Conservation (phyloP, 2,113 vertebrate species). For the Vimba vimba region DNA sequence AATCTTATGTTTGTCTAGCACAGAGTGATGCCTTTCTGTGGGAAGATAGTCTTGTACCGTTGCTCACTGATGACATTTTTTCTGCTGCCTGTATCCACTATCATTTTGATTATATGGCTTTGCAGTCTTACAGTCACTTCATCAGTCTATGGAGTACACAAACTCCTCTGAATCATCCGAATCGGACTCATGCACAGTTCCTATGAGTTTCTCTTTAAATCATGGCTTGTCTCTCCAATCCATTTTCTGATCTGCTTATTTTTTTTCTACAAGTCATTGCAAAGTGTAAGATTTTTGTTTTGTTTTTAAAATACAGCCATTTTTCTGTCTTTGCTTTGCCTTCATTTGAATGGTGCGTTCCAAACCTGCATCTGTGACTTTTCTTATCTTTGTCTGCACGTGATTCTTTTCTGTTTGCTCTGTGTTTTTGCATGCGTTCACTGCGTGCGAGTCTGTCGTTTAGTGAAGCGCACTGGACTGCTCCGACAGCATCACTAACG, state of each 20-base stretch:
- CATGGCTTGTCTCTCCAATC: background rate
- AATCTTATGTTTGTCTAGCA: too few relatives aligned
- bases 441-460: background rate
- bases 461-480: background rate
- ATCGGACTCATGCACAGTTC: background rate
- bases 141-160: background rate
- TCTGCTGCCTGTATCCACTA: background rate
- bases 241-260: background rate
- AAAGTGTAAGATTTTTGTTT: background rate
- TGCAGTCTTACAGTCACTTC: background rate
- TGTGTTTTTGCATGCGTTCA: background rate
- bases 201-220: background rate
- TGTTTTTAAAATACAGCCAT: slow-evolving; percentile 27
- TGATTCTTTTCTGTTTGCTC: too few relatives aligned
- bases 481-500: background rate
- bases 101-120: background rate
- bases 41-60: too few relatives aligned
- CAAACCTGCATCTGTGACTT: background rate
- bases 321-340: slow-evolving; percentile 25
- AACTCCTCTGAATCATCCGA: background rate
- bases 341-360: background rate
- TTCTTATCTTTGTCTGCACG: too few relatives aligned
- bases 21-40: too few relatives aligned
- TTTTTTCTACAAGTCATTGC: slow-evolving; percentile 16
- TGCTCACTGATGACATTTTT: too few relatives aligned